phyloP scores from a whole-genome alignment of 2,113 vertebrate genomes.

The human (Homo sapiens) region GRCh38 chr9:81704001-81704500 shows the following conservation, averaged over 20 bases:
- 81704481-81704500: constrained; percentile 48
- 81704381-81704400: background rate
- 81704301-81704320: background rate
- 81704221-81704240: background rate
- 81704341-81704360: constrained; percentile 44
- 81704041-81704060: no score
- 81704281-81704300: constrained; percentile 5
- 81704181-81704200: no score
- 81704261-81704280: background rate
- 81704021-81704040: no score
- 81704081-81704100: no score
- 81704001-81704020: no score
- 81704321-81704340: background rate
- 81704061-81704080: no score
- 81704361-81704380: constrained; percentile 18
- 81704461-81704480: constrained; percentile 53
- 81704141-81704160: no score
- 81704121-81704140: no score
- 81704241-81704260: background rate
- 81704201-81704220: background rate
- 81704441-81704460: background rate
- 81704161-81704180: no score
- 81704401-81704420: background rate
- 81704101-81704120: no score
- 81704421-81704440: background rate